Base-by-base conservation (phyloP, 2,113 vertebrate genomes). In the Anseranas semipalmata region DNA sequence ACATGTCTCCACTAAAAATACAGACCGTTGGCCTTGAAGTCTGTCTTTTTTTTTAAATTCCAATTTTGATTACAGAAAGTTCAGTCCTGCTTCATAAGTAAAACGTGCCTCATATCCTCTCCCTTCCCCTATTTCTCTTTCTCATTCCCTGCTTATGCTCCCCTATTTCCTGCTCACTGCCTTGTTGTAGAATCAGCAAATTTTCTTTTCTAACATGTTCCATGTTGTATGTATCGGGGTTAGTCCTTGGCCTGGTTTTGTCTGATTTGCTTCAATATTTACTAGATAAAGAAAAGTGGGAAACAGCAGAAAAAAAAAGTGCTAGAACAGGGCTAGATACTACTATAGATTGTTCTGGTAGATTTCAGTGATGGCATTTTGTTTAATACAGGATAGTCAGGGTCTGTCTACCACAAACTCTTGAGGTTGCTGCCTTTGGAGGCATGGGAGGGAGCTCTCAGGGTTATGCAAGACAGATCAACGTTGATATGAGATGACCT, bases 311-410 rank as follows among this genome's bases (percentile, higher is more conserved):
- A 39, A 1, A 5, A 3, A 25, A 22, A 41, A 43, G n/a, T 35
- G 48, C 35, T n/a, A 25, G 32, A 67, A 33, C 25, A 25, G 27
- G 18, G 22, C 37, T 32, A 10, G 18, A 14, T 53, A 10, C 32
- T 35, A 0, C 14, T 30, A 0, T 3, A 20, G 24, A 1, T 20
- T 22, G 56, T 48, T 4, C 30, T 21, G 32, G 52, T 74, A 5
- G 27, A 18, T 76, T 28, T 37, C 43, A 72, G 84, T 8, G 7
- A 2, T 43, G 28, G 15, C 14, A 19, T 33, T 72, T 59, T 45
- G 33, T 37, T 72, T 41, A 24, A 12, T 10, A 14, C 0, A 32
- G 15, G 22, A 12, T 25, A 59, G 45, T 16, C 71, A 45, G 28
- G 20, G 20, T 18, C 37, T 21, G 17, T 27, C 39, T 60, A 4